Evolutionary conservation across 1,140 invertebrate species (phyloP), one percentile per base, ranked within the genome.

Genomic region (Ceratosolen fusciceps): DNA sequence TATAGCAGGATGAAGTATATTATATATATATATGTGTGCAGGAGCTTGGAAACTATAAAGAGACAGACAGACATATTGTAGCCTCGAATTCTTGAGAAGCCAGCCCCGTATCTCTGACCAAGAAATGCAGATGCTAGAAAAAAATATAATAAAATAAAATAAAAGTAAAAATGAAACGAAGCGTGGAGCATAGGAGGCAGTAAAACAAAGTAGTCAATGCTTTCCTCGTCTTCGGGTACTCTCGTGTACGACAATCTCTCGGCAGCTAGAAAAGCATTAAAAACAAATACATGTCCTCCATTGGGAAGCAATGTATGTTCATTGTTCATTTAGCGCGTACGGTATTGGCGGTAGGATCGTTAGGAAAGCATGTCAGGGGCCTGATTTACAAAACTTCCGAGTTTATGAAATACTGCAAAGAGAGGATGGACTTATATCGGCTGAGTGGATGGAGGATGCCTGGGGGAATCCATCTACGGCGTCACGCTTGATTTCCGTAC

Each of bases 361-460:
- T 67, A 77, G 29, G 58, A 82, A 79, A 74, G 54, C 78, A 76
- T 58, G 58, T 67, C 62, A 47, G 47, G 49, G 65, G 43, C 39
- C 58, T 67, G 56, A 80, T 75, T 83, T 83, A 83, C 54, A 81
- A 83, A 80, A 68, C n/a, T 83, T 73, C 74, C 58, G 31, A 71
- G 77, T 82, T 60, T 31, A 31, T 16, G 29, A 5, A 60, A 3
- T 31, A 31, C 7, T 12, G 19, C 2, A 60, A 31, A n/a, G 12
- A 31, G 26, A 60, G 5, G 16, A 16, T 52, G 31, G 1, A 3
- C 19, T 3, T 31, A 16, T 16, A 31, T 1, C 1, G 9, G n/a
- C n/a, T n/a, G n/a, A n/a, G n/a, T n/a, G n/a, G n/a, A n/a, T n/a
- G n/a, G n/a, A n/a, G n/a, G n/a, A 60, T 31, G 1, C 12, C 12